Evolutionary conservation across 1,140 invertebrate genomes (phyloP), one percentile per base, ranked within the genome.

Genomic region (Sycobia sp.): DNA sequence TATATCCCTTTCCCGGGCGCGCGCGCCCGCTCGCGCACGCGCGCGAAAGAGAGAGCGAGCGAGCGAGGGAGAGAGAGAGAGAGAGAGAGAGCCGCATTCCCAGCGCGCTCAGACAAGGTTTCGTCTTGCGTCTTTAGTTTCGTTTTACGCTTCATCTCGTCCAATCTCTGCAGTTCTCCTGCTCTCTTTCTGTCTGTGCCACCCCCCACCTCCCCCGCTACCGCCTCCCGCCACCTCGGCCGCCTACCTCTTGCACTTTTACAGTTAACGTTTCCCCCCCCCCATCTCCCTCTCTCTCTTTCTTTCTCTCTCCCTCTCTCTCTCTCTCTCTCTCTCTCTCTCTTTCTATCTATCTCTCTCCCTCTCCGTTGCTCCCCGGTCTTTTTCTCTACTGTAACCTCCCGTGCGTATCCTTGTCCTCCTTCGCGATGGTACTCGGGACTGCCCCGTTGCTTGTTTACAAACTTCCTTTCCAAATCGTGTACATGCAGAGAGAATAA

Each of bases 81-180:
- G 11, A 11, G 29, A 11, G 29, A 32, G 29, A 11, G 4, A 32
- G 11, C 4, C 25, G 44, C 51, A 62, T 55, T 62, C 23, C 10
- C 36, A 39, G 36, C 47, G 38, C 41, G 36, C 46, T 44, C 57
- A 56, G 59, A 62, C 50, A 61, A 20, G 54, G 59, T 62, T 54
- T 62, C 59, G 59, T 62, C 41, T 53, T 47, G 50, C 54, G 54
- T 65, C 54, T 53, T 65, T 29, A 59, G 62, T 51, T 59, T 65
- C 62, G 29, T 51, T 51, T 65, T 39, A 60, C 43, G 57, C 56
- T 65, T 55, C 55, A 54, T 59, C 56, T 58, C 41, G n/a, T 53
- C 39, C 53, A 55, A 55, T 43, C 22, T 43, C 39, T 25, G 8
- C 25, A n/a, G 14, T 20, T 14, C 47, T 20, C 34, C 13, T 16